Conservation (phyloP, 1,140 invertebrate genomes). For the Lordiphosa collinella region DNA sequence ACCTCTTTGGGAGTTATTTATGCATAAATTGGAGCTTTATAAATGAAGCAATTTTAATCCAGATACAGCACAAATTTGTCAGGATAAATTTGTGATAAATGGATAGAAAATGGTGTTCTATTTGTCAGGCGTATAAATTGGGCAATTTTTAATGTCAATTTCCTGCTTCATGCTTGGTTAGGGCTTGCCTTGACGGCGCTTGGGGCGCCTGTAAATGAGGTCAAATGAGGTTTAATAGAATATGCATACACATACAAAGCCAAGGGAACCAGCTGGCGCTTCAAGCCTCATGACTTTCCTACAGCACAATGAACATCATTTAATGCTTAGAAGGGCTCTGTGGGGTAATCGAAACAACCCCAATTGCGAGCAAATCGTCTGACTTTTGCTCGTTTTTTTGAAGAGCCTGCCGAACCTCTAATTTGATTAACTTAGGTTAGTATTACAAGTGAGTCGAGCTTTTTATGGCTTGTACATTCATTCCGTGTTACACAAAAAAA, state of each 20-base stretch:
- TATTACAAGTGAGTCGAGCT: conserved; percentile 14
- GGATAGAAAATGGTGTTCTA: neutral
- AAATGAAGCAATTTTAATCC: conserved; percentile 3
- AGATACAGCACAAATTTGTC: conserved; percentile 1
- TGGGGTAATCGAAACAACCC: conserved; percentile 23
- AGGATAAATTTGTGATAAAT: conserved; percentile 6
- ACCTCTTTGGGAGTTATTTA: neutral
- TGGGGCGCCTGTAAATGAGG: conserved; percentile 17
- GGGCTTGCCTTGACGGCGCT: neutral
- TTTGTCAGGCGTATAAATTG: neutral
- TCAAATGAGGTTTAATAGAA: conserved; percentile 41
- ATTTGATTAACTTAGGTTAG: conserved; percentile 48
- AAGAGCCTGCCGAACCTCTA: conserved; percentile 40
- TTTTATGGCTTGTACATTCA: conserved; percentile 1
- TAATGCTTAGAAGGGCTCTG: conserved; percentile 14
- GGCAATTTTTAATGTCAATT: neutral
- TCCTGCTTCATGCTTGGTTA: neutral
- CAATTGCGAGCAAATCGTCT: conserved; percentile 43
- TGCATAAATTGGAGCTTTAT: neutral
- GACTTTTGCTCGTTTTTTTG: conserved; percentile 19
- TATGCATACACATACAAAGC: conserved; percentile 3
- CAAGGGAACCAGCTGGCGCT: conserved; percentile 9
- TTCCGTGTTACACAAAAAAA: conserved; percentile 2
- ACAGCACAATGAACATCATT: conserved; percentile 37
- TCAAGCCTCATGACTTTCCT: conserved; percentile 33